Evolutionary conservation across 2,113 vertebrate species (phyloP).

Genomic region (Platysternon megacephalum): DNA sequence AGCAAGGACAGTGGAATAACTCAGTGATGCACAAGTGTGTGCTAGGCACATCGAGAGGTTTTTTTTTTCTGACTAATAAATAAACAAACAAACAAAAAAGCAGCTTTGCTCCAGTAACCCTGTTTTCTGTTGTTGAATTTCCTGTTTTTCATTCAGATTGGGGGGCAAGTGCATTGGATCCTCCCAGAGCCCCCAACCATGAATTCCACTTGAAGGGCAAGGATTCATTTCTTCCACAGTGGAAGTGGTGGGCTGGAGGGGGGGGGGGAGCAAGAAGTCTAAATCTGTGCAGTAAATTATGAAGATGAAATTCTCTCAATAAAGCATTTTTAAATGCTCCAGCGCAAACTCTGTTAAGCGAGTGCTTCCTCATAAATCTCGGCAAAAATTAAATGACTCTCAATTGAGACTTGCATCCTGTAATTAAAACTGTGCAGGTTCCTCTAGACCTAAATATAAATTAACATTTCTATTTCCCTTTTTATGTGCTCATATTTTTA

Average conservation of each 20-base stretch:
- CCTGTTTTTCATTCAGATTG: background rate
- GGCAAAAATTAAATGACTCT: conserved; percentile 58
- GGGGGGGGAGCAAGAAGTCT: background rate
- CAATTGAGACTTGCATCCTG: background rate
- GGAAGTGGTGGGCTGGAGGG: background rate
- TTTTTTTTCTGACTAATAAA: background rate
- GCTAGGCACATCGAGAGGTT: background rate
- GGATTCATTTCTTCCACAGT: background rate
- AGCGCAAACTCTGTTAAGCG: conserved; percentile 20
- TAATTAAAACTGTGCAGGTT: conserved; percentile 71
- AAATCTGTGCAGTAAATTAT: conserved; percentile 32
- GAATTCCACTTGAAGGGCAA: conserved; percentile 18
- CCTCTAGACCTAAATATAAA: conserved; percentile 40
- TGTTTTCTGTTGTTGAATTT: background rate
- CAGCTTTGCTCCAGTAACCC: background rate
- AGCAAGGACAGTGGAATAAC: conserved; percentile 41
- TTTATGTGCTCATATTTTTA: background rate
- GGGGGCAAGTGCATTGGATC: background rate
- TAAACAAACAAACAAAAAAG: background rate
- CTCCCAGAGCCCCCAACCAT: background rate
- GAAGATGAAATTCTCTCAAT: conserved; percentile 7
- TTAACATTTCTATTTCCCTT: conserved; percentile 19
- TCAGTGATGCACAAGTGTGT: conserved; percentile 5
- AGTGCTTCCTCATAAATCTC: conserved; percentile 49
- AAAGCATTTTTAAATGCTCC: conserved; percentile 29